phyloP scores from a whole-genome alignment of 2,888 invertebrate genomes.

The Orchestes rusci region DNA sequence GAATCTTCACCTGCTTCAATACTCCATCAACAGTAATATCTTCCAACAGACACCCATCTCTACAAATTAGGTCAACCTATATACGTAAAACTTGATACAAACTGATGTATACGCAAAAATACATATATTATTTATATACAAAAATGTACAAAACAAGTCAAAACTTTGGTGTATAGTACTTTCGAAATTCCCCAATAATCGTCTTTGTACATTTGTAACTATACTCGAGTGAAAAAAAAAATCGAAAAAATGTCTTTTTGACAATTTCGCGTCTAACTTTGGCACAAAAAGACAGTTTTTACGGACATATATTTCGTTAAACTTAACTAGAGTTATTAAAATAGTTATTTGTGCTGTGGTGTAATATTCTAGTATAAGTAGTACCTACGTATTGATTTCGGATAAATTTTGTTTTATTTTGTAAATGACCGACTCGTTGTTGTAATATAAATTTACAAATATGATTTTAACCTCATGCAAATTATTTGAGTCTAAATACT shows the following conservation, averaged over 20 bases:
- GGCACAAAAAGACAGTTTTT: slow-evolving; percentile 3
- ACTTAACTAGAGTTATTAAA: slow-evolving; percentile 2
- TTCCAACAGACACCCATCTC: too few relatives aligned
- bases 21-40: too few relatives aligned
- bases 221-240: not conserved
- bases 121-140: too few relatives aligned
- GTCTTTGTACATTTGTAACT: not conserved
- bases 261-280: too few relatives aligned
- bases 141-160: too few relatives aligned
- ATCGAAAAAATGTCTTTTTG: not conserved
- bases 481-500: slow-evolving; percentile 39
- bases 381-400: slow-evolving; percentile 8
- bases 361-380: slow-evolving; percentile 43
- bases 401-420: slow-evolving; percentile 30
- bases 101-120: too few relatives aligned
- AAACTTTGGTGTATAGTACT: too few relatives aligned
- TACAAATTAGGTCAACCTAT: too few relatives aligned
- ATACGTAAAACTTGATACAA: too few relatives aligned
- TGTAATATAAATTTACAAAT: slow-evolving; percentile 37
- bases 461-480: slow-evolving; percentile 36
- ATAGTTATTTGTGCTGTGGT: slow-evolving; percentile 49
- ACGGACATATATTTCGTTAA: slow-evolving; percentile 1
- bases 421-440: slow-evolving; percentile 34
- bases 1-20: too few relatives aligned
- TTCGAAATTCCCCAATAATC: too few relatives aligned